Evolutionary conservation across 2,888 invertebrate species (phyloP).

Genomic region (Lissonota sp.): DNA sequence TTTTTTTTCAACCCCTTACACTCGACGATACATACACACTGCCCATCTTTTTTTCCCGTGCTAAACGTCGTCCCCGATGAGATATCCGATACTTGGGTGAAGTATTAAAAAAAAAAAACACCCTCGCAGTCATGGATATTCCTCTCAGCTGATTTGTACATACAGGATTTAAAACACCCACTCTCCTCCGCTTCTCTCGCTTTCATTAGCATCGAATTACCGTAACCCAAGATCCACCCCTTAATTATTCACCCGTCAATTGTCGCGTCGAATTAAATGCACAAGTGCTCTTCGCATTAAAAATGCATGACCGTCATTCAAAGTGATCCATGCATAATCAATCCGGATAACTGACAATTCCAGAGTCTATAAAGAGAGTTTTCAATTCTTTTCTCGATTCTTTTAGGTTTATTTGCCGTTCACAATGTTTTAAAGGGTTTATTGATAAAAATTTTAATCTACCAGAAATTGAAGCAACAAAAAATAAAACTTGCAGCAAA

Average conservation of each 20-base stretch:
- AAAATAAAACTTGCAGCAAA: no score
- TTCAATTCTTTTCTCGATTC: no score
- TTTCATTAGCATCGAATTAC: constrained; percentile 50
- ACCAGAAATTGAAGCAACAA: no score
- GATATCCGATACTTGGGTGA: constrained; percentile 34
- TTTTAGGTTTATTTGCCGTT: no score
- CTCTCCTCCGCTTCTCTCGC: background rate
- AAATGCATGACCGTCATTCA: background rate
- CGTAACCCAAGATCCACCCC: constrained; percentile 24
- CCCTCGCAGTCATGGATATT: constrained; percentile 43
- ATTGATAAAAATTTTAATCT: no score
- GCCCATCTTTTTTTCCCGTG: constrained; percentile 22
- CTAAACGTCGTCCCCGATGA: constrained; percentile 14
- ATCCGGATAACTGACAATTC: no score
- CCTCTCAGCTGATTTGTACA: constrained; percentile 34
- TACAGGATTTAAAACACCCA: constrained; percentile 19
- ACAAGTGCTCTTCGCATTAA: constrained; percentile 24
- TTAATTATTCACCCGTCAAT: constrained; percentile 44
- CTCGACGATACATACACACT: constrained; percentile 10
- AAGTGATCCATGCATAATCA: constrained; percentile 20
- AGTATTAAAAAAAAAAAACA: constrained; percentile 37
- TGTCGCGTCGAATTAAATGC: constrained; percentile 14
- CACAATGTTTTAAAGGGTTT: no score
- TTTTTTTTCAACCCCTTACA: constrained; percentile 3
- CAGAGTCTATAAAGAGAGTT: no score